phyloP scores from a whole-genome alignment of 1,140 invertebrate genomes.

The Formica selysi region DNA sequence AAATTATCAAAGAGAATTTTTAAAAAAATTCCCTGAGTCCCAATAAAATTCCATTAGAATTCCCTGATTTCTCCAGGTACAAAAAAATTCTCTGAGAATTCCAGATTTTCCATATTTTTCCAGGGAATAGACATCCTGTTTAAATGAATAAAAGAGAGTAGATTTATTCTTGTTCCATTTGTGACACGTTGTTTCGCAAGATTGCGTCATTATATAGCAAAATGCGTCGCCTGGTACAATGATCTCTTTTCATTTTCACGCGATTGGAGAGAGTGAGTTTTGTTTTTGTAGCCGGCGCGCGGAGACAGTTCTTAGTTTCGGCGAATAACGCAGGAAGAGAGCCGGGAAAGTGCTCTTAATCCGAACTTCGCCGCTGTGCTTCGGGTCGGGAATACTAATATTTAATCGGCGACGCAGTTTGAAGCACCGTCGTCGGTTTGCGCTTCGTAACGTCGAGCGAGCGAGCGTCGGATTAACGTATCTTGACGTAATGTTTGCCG shows the following conservation, averaged over 20 bases:
- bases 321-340: conserved; percentile 33
- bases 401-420: conserved; percentile 62
- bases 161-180: conserved; percentile 10
- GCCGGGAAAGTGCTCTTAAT: conserved; percentile 51
- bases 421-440: conserved; percentile 57
- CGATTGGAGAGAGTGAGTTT: conserved; percentile 46
- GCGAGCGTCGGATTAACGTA: conserved; percentile 57
- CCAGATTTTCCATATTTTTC: no score
- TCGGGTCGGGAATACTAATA: conserved; percentile 61
- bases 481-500: conserved; percentile 62
- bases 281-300: conserved; percentile 33
- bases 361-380: conserved; percentile 55
- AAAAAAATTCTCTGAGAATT: no score
- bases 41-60: no score
- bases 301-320: conserved; percentile 59
- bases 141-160: conserved; percentile 12
- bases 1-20: no score
- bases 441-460: conserved; percentile 45
- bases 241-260: conserved; percentile 27
- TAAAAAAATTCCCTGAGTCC: no score
- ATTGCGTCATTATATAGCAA: background rate
- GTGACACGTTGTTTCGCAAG: conserved; percentile 13
- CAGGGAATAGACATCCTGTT: no score
- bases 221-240: background rate
- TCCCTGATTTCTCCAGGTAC: no score